These are phyloP conservation scores for Drosophila pseudoananassae DNA, from an alignment of 1,140 invertebrate genomes.

Conservation along the genomic window DNA sequence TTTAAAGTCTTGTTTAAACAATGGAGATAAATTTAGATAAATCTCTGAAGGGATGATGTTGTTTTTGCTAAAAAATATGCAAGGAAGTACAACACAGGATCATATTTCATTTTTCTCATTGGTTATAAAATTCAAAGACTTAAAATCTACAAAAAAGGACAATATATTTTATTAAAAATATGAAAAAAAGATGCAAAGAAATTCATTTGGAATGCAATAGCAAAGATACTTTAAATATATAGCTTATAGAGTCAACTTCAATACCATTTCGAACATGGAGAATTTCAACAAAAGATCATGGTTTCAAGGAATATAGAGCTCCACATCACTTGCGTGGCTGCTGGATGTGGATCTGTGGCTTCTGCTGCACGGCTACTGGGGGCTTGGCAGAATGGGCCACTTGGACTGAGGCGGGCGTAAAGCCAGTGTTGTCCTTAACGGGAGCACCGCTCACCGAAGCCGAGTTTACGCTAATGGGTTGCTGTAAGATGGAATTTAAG, in stretches of 20 bases:
- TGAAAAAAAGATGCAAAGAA: constrained; percentile 30
- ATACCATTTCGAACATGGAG: constrained; percentile 47
- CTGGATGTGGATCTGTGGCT: constrained; percentile 87
- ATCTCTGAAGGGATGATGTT: too few species aligned
- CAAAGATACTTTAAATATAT: constrained; percentile 52
- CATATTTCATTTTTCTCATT: not conserved
- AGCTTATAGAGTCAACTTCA: constrained; percentile 32
- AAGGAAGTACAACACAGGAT: not conserved
- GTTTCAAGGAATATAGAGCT: not conserved
- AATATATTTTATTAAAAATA: constrained; percentile 57
- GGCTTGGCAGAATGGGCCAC: constrained; percentile 90
- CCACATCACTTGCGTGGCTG: constrained; percentile 89
- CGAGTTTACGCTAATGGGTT: constrained; percentile 87
- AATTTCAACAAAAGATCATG: constrained; percentile 54
- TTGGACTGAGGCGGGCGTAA: constrained; percentile 94
- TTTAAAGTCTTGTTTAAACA: not conserved
- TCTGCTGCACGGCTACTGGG: constrained; percentile 87
- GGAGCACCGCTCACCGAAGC: constrained; percentile 91
- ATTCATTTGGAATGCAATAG: constrained; percentile 69
- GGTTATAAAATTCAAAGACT: not conserved
- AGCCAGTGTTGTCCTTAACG: constrained; percentile 93
- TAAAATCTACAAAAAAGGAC: constrained; percentile 37
- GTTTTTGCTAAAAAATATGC: too few species aligned
- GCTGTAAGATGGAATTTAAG: constrained; percentile 36
- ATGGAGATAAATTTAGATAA: constrained; percentile 2